Conservation (phyloP, 2,797 vertebrate genomes). For the Philypnodon macrostomus region DNA sequence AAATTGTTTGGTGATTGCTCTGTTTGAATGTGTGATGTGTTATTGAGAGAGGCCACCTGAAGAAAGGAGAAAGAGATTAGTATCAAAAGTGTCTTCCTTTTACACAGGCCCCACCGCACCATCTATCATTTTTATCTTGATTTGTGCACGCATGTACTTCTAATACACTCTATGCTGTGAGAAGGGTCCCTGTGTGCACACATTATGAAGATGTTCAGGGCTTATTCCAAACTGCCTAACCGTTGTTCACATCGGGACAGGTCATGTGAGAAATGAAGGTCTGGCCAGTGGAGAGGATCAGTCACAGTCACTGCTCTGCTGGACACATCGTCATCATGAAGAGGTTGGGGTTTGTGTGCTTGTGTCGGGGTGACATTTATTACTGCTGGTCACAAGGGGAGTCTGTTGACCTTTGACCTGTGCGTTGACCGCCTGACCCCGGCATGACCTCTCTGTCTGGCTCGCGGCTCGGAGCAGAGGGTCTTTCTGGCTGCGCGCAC, state of each 20-base stretch:
- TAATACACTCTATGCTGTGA: constrained; percentile 10
- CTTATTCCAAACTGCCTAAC: constrained; percentile 24
- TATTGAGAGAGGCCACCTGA: constrained; percentile 65
- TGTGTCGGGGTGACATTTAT: constrained; percentile 44
- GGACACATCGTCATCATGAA: constrained; percentile 39
- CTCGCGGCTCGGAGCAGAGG: constrained; percentile 61
- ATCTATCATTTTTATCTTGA: constrained; percentile 52
- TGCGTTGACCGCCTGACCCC: constrained; percentile 55
- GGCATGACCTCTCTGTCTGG: constrained; percentile 62
- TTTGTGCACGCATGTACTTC: constrained; percentile 40
- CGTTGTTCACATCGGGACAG: constrained; percentile 37
- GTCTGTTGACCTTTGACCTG: constrained; percentile 60
- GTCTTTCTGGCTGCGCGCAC: constrained; percentile 50
- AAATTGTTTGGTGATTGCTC: constrained; percentile 72
- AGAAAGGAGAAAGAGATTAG: constrained; percentile 53
- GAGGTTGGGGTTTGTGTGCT: background rate
- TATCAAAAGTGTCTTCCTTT: constrained; percentile 52
- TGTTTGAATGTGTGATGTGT: constrained; percentile 59
- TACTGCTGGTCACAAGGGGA: constrained; percentile 52
- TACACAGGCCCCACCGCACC: constrained; percentile 30
- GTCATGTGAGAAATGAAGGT: constrained; percentile 47
- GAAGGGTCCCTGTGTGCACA: constrained; percentile 10
- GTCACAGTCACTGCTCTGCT: constrained; percentile 55
- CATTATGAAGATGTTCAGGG: constrained; percentile 34
- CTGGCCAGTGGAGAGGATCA: constrained; percentile 44